Base-by-base conservation (phyloP, 2,888 invertebrate species). In the Nomada hirtipes region DNA sequence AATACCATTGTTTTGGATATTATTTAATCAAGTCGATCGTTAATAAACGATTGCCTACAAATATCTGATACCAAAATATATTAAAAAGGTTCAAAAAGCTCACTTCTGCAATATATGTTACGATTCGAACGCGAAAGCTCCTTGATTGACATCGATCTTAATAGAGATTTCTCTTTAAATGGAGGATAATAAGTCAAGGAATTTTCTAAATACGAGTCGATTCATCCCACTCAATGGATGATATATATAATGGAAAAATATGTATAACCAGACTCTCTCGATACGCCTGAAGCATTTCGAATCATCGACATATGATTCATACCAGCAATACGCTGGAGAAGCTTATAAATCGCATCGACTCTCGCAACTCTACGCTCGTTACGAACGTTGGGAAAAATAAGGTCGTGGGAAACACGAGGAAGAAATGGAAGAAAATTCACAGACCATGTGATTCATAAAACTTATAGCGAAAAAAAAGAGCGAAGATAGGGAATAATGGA, bases 321-420 rank as follows among this genome's bases (percentile, higher is more conserved):
- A 68, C 55, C 50, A 26, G 68, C 50, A 53, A 44, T n/a, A 65
- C 61, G 44, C 18, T 36, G 29, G 61, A n/a, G 67, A 36, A 63
- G 55, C 71, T 76, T 68, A 72, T 80, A 80, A 72, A 72, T 76
- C 67, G 55, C 18, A 70, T 65, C 23, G 63, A 72, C 29, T 59
- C 79, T 67, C 50, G 71, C 52, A 76, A 72, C 63, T 76, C 76
- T 23, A 36, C 67, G 76, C 79, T 80, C 52, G 71, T 80, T 80
- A 71, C 71, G 67, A 72, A 76, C 76, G 63, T 71, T 55, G n/a
- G 42, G 55, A 57, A 72, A 76, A 80, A 80, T 71, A 61, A 68
- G 71, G 23, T 72, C 79, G 68, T 67, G 79, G 57, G 77, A 68
- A 75, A 74, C 18, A 2, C 53, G n/a, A 63, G 50, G 10, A 44